Base-by-base conservation (phyloP, 2,113 vertebrate species). In the Tretioscincus oriximinensis region DNA sequence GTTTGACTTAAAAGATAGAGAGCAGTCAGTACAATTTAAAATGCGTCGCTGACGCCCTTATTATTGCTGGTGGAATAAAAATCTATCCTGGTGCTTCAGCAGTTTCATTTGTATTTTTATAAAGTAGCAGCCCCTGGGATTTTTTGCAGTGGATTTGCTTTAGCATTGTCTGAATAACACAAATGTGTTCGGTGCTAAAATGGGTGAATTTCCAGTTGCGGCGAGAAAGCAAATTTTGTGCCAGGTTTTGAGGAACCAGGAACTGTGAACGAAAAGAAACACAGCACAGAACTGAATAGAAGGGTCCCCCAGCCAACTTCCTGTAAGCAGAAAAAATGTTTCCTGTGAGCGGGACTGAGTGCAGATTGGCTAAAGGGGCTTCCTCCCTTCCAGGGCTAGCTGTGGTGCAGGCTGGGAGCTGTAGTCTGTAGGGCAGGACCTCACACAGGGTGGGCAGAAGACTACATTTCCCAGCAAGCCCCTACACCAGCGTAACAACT, bases 51-150 rank as follows among this genome's bases (percentile, higher is more conserved):
- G 2, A 77, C 28, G 35, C 76, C 41, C 49, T 85, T 72, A 80
- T 92, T 90, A 92, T 92, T 90, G 89, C 92, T 90, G 89, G 89
- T 92, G 89, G 90, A 77, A 73, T 86, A 21, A 81, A 82, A 24
- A 81, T 83, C 82, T 72, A 41, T 76, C 58, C 81, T 86, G 29
- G 60, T 77, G 31, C 0, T 6, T 22, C 0, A n/a, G 29, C 26
- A 51, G 12, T 35, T 60, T 41, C 49, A n/a, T 12, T 14, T 9
- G 22, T 16, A 1, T 67, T 49, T 16, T 22, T 16, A 21, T 41
- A 49, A 12, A n/a, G 10, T 24, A 71, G 69, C 4, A 4, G 28
- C 65, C 2, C 7, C 4, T 10, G 11, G n/a, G 5, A n/a, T 28
- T 28, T 29, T n/a, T 14, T 66, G 64, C 26, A 72, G 49, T 26